Conservation (phyloP, 2,888 invertebrate species). For the Diploptera punctata region DNA sequence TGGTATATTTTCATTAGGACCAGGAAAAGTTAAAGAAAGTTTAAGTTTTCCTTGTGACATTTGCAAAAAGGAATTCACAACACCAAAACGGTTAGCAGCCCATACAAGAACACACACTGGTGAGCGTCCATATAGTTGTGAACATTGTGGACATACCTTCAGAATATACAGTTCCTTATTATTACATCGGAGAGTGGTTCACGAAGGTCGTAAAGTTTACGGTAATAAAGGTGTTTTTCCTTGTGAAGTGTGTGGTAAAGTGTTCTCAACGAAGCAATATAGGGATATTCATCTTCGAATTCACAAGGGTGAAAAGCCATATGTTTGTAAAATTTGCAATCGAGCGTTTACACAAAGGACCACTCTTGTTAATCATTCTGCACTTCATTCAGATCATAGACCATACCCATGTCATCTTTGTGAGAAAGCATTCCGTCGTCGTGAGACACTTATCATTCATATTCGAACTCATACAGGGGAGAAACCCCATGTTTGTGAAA, state of each 20-base stretch:
- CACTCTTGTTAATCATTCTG: constrained; percentile 66
- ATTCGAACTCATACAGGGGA: constrained; percentile 63
- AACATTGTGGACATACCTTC: constrained; percentile 1
- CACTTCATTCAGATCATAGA: constrained; percentile 61
- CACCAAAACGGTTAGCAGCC: constrained; percentile 25
- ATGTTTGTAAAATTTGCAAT: constrained; percentile 57
- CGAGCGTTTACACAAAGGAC: constrained; percentile 69
- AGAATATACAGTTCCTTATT: background rate
- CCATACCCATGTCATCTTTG: constrained; percentile 62
- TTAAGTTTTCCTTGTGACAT: constrained; percentile 27
- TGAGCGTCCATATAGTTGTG: constrained; percentile 20
- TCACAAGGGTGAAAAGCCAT: constrained; percentile 53
- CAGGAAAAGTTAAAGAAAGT: constrained; percentile 8
- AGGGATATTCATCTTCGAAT: constrained; percentile 54
- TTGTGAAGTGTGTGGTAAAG: constrained; percentile 15
- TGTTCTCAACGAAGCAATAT: constrained; percentile 57
- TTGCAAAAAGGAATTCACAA: constrained; percentile 33
- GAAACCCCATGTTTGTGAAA: constrained; percentile 58
- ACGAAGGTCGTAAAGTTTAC: background rate
- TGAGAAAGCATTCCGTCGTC: constrained; percentile 60
- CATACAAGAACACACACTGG: constrained; percentile 22
- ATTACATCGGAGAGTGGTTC: constrained; percentile 12
- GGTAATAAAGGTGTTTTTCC: background rate
- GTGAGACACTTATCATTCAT: constrained; percentile 62
- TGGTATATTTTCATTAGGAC: constrained; percentile 20